Base-by-base conservation (phyloP, 2,888 invertebrate species). In the Rhagophthalmus giganteus region DNA sequence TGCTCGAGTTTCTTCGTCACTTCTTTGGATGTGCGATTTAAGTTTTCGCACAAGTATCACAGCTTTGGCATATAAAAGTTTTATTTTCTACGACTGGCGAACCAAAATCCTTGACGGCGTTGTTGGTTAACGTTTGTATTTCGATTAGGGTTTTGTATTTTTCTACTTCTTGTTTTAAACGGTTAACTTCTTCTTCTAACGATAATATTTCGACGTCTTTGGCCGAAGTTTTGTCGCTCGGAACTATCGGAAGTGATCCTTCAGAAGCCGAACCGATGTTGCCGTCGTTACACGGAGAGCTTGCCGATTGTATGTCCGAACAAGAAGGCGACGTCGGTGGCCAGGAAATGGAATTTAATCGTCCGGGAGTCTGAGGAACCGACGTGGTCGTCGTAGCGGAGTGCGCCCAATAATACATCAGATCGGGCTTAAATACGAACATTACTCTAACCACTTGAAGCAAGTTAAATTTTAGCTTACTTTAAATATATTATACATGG, bases 371-470 rank as follows among this genome's bases (percentile, higher is more conserved):
- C 48, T 83, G 76, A 24, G 88, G 83, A 55, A 84, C 80, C 34
- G 82, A 77, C 25, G 82, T 77, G 42, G 86, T 82, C 34, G 80
- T 76, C 74, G 90, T 90, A n/a, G n/a, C n/a, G 57, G 87, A 87
- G 71, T 90, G 88, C 13, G 90, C 83, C 94, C 94, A 94, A 72
- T 87, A 90, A 76, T 94, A 94, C 87, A 92, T 91, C 68, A 89
- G 81, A 74, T 88, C 90, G 50, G 90, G 88, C 94, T 94, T 76
- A 20, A 82, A 37, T 25, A 11, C n/a, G 7, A 14, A 14, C n/a
- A 16, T 12, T 32, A 16, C 4, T 12, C 8, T 14, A 33, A 7
- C 3, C 14, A 33, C 13, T 11, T 9, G 14, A 2, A 14, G n/a
- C 9, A 41, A 32, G 7, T 4, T 10, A 2, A 31, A 31, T 7